These are phyloP conservation scores for Arbacia lixula DNA, from an alignment of 53 echinoderm and acorn worm species.

Conservation along the genomic window DNA sequence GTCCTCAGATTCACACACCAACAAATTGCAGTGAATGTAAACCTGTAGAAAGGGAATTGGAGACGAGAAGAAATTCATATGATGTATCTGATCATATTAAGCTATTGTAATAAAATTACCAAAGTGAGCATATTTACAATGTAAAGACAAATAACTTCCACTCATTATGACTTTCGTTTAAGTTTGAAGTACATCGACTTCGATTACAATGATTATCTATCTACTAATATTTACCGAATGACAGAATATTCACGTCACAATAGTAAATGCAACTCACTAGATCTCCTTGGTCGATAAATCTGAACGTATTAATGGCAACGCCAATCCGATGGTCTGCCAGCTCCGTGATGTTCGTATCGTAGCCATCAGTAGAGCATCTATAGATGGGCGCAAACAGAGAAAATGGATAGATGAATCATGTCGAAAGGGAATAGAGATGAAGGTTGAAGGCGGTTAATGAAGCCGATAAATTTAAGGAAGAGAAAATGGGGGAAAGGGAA, in stretches of 20 bases:
- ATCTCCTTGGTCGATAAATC: slow-evolving; percentile 41
- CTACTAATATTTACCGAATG: no score
- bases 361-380: slow-evolving; percentile 6
- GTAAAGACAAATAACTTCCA: neutral
- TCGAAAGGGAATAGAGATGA: no score
- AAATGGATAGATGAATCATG: no score
- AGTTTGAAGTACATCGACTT: neutral
- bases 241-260: no score
- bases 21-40: slow-evolving; percentile 54
- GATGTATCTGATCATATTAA: neutral
- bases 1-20: slow-evolving; percentile 50
- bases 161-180: neutral
- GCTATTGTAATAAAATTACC: neutral
- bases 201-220: neutral
- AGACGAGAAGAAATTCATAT: neutral
- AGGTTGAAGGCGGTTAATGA: no score
- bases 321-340: slow-evolving; percentile 26
- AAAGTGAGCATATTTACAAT: neutral
- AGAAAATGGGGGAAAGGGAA: no score
- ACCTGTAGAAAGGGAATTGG: slow-evolving; percentile 22
- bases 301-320: slow-evolving; percentile 44
- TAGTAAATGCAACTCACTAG: slow-evolving; percentile 19
- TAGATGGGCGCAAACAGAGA: neutral
- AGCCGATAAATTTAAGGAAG: no score
- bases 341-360: slow-evolving; percentile 19